Percentiles rank a stretch among this genome's conserved stretches.
These are phyloP conservation scores for human DNA, from an alignment of 2,113 vertebrate genomes.

Conservation along the genomic window GRCh38 chr6:113442501-113443000, in stretches of 20 bases:
- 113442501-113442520: neutral
- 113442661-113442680: neutral
- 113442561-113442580: neutral
- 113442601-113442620: neutral
- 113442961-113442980: neutral
- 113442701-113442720: neutral
- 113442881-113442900: neutral
- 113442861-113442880: neutral
- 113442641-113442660: neutral
- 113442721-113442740: neutral
- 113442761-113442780: neutral
- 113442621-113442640: neutral
- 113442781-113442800: neutral
- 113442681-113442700: neutral
- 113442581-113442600: neutral
- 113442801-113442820: neutral
- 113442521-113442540: neutral
- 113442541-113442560: neutral
- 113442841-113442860: neutral
- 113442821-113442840: neutral
- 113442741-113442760: neutral
- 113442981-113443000: neutral
- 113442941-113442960: neutral
- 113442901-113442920: neutral
- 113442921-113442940: neutral